Base-by-base conservation (phyloP, 2,113 vertebrate genomes). In the Prinia subflava region DNA sequence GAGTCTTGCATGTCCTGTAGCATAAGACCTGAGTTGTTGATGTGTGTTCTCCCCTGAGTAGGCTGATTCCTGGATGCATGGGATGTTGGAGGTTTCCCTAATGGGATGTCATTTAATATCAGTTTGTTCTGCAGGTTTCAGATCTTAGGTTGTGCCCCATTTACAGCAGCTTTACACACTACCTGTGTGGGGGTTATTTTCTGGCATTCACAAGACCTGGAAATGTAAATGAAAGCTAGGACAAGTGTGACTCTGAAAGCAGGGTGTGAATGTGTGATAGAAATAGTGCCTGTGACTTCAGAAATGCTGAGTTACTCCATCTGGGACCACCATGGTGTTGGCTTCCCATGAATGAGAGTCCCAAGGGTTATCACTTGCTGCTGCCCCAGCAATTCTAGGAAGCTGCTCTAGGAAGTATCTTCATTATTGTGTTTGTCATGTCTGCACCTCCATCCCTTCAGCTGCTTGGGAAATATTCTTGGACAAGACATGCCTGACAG, bases 381-480 rank as follows among this genome's bases (percentile, higher is more conserved):
- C 79, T 95, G 79, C 56, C 71, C 79, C 39, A 95, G 68, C 53
- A 87, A 70, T 83, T 89, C 81, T 46, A 59, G 70, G 82, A 87
- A 93, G 52, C 39, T 83, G 35, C 60, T 90, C 71, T 81, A 88
- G 64, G 55, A 88, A 93, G 30, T 37, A 7, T 57, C 52, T 78
- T 90, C 31, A 19, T 81, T 79, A 81, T 78, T 86, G 41, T 89
- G 63, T 67, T 89, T 88, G 56, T 88, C 77, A 42, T 75, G 85
- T 83, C 87, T 95, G 60, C 76, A 92, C 60, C 80, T 96, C 76
- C 41, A 71, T 81, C 79, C 87, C 62, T 95, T 96, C 90, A 96
- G 49, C 69, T 96, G 83, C 76, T 68, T 87, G 37, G 87, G 79
- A 93, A 90, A 81, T 86, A 88, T 93, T 93, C 71, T 92, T 97